Evolutionary conservation across 2,113 vertebrate species (phyloP).

Genomic region (Elgaria multicarinata): DNA sequence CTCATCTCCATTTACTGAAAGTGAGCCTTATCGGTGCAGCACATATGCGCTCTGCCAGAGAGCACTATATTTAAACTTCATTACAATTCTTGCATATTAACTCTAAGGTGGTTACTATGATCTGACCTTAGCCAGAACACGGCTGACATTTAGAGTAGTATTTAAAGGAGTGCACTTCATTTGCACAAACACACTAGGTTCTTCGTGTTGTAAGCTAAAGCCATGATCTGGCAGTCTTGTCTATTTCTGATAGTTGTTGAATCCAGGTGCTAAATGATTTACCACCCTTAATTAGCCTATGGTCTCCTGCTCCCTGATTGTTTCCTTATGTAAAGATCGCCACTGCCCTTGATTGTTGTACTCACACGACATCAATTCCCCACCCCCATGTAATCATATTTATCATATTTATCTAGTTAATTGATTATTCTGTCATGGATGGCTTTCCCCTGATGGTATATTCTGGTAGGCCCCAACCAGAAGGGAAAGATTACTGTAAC

Average conservation of each 20-base stretch:
- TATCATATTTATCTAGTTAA: not conserved
- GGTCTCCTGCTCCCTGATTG: not conserved
- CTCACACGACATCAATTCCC: not conserved
- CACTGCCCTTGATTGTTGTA: not conserved
- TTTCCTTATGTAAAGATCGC: not conserved
- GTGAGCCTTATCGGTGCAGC: constrained; percentile 63
- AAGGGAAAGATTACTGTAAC: not conserved
- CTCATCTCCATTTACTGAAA: constrained; percentile 65
- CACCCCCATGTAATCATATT: not conserved
- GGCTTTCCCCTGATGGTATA: not conserved
- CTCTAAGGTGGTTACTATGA: constrained; percentile 46
- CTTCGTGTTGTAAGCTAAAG: not conserved
- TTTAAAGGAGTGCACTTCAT: constrained; percentile 49
- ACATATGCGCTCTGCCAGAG: constrained; percentile 43
- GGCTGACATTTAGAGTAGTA: constrained; percentile 42
- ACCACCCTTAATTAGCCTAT: not conserved
- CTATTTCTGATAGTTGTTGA: constrained; percentile 19
- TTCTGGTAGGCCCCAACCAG: too few relatives aligned
- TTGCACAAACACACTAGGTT: not conserved
- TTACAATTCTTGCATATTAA: constrained; percentile 67
- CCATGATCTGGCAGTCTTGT: constrained; percentile 17
- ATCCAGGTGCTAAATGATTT: not conserved
- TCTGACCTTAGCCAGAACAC: constrained; percentile 59
- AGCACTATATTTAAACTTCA: constrained; percentile 67
- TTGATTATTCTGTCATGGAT: not conserved